These are phyloP conservation scores for Phyllotis vaccarum DNA, from an alignment of 2,797 vertebrate species.

Conservation along the genomic window DNA sequence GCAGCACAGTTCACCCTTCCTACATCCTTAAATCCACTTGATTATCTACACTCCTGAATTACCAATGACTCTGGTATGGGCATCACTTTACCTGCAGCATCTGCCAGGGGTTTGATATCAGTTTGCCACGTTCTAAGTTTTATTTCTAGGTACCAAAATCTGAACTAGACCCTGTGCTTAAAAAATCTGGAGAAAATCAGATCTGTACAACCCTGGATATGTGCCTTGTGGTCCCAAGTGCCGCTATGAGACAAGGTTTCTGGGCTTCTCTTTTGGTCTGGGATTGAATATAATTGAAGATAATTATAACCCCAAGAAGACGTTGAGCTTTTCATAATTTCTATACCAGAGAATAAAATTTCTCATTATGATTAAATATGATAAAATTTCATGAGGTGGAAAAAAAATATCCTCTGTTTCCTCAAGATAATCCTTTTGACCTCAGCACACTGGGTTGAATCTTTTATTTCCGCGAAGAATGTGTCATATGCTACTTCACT, in stretches of 20 bases:
- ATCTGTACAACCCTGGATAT: not conserved
- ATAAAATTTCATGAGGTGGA: constrained; percentile 24
- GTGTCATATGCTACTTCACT: not conserved
- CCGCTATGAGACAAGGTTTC: not conserved
- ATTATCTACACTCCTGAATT: constrained; percentile 36
- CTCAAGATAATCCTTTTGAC: constrained; percentile 44
- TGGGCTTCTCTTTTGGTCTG: not conserved
- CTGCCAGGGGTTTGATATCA: constrained; percentile 27
- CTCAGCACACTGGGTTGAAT: not conserved
- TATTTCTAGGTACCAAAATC: constrained; percentile 29
- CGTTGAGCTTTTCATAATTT: not conserved
- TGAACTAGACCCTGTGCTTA: not conserved
- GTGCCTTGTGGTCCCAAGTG: not conserved
- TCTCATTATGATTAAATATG: constrained; percentile 53
- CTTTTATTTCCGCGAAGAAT: constrained; percentile 30
- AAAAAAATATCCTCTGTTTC: constrained; percentile 23
- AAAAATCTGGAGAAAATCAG: constrained; percentile 14
- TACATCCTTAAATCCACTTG: not conserved
- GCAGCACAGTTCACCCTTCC: not conserved
- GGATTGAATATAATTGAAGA: not conserved
- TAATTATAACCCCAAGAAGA: constrained; percentile 18
- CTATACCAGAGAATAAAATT: constrained; percentile 7
- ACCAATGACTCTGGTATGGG: not conserved
- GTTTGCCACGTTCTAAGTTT: not conserved
- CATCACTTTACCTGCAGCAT: not conserved